phyloP scores from a whole-genome alignment of 2,888 invertebrate genomes.

The Temnothorax unifasciatus region DNA sequence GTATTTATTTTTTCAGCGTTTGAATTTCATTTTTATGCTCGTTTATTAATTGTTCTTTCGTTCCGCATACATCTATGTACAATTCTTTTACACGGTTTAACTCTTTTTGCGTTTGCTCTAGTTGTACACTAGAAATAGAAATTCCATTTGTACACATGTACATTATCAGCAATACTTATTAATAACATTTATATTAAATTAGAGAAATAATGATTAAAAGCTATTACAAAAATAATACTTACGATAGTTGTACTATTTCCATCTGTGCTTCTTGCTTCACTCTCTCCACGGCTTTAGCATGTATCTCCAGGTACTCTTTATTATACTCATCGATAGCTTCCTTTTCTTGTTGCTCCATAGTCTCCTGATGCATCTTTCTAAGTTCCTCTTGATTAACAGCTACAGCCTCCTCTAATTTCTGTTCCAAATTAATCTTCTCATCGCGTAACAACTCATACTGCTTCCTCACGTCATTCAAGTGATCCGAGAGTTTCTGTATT shows the following conservation, averaged over 20 bases:
- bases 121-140: slow-evolving; percentile 78
- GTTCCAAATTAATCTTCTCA: slow-evolving; percentile 79
- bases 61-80: slow-evolving; percentile 88
- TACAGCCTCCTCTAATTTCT: slow-evolving; percentile 79
- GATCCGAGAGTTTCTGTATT: slow-evolving; percentile 82
- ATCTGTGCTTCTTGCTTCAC: slow-evolving; percentile 81
- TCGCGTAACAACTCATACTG: slow-evolving; percentile 78
- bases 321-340: slow-evolving; percentile 79
- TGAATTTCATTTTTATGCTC: slow-evolving; percentile 88
- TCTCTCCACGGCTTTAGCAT: slow-evolving; percentile 82
- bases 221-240: slow-evolving; percentile 65
- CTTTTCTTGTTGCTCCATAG: slow-evolving; percentile 77
- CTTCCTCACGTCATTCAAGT: slow-evolving; percentile 79
- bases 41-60: slow-evolving; percentile 88
- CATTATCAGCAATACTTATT: slow-evolving; percentile 1
- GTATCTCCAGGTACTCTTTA: slow-evolving; percentile 83
- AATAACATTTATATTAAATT: background rate
- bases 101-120: slow-evolving; percentile 83
- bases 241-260: slow-evolving; percentile 83
- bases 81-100: slow-evolving; percentile 82
- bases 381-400: slow-evolving; percentile 80
- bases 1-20: slow-evolving; percentile 86
- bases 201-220: background rate
- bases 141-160: slow-evolving; percentile 21
- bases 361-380: slow-evolving; percentile 78